A percentile compares a stretch with the other conserved stretches of the same genome.
Conservation (phyloP, 2,888 invertebrate genomes). For the Polydrusus tereticollis region DNA sequence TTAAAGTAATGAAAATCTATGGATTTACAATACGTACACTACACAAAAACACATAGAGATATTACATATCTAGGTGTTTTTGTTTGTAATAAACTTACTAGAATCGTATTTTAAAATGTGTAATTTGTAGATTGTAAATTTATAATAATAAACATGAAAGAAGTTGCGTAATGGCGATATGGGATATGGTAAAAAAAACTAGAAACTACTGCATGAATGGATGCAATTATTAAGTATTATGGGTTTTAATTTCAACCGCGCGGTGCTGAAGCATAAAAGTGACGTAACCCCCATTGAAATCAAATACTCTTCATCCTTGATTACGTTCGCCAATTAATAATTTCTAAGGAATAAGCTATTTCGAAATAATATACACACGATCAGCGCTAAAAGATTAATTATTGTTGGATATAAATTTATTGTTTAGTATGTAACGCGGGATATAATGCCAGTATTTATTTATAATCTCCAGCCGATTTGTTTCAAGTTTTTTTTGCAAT, state of each 20-base stretch:
- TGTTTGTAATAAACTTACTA: too few species aligned
- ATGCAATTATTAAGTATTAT: background rate
- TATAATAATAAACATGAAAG: too few species aligned
- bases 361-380: slow-evolving; percentile 24
- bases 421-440: slow-evolving; percentile 17
- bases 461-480: slow-evolving; percentile 27
- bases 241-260: slow-evolving; percentile 8
- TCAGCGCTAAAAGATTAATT: slow-evolving; percentile 26
- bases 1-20: too few species aligned
- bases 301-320: slow-evolving; percentile 38
- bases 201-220: too few species aligned
- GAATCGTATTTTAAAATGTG: too few species aligned
- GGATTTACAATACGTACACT: too few species aligned
- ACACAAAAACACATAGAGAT: too few species aligned
- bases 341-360: slow-evolving; percentile 31
- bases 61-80: too few species aligned
- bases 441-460: slow-evolving; percentile 14
- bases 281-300: slow-evolving; percentile 42
- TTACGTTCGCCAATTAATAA: slow-evolving; percentile 40
- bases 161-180: too few species aligned
- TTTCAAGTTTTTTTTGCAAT: slow-evolving; percentile 13
- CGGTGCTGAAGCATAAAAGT: background rate
- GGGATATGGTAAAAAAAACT: too few species aligned
- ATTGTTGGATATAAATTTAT: slow-evolving; percentile 30
- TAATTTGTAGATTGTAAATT: too few species aligned